Percentiles rank a stretch among this genome's conserved stretches.
phyloP scores from a whole-genome alignment of 2,888 invertebrate genomes.

The Orchesellides sinensis region DNA sequence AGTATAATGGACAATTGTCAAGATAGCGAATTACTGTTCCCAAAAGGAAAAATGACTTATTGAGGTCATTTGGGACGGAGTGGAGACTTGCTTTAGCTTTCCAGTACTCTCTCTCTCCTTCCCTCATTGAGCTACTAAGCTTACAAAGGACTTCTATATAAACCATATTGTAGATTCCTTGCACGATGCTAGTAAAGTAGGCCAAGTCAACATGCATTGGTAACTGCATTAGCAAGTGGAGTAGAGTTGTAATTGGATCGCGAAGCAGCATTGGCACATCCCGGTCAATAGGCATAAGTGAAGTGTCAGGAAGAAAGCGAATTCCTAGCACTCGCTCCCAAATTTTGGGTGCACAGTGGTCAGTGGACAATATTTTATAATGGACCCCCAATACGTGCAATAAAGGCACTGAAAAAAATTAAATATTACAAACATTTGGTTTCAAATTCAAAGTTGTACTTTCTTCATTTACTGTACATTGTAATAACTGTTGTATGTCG shows the following conservation, averaged over 20 bases:
- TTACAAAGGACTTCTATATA: slow-evolving; percentile 93
- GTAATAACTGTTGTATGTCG: not conserved
- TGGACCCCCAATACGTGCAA: slow-evolving; percentile 92
- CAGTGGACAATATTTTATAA: slow-evolving; percentile 73
- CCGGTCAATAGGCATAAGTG: slow-evolving; percentile 77
- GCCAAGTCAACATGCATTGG: slow-evolving; percentile 92
- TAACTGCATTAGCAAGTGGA: slow-evolving; percentile 91
- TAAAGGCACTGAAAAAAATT: slow-evolving; percentile 84
- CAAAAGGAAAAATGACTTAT: slow-evolving; percentile 72
- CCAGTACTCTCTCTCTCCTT: slow-evolving; percentile 80
- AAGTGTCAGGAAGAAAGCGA: slow-evolving; percentile 72
- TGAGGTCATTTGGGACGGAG: slow-evolving; percentile 51
- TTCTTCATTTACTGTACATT: not conserved
- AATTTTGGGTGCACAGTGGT: slow-evolving; percentile 73
- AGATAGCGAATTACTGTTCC: slow-evolving; percentile 78
- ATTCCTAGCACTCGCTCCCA: slow-evolving; percentile 75
- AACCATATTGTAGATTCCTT: slow-evolving; percentile 90
- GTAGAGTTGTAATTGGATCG: slow-evolving; percentile 90
- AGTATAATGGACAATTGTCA: slow-evolving; percentile 81
- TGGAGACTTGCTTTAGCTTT: slow-evolving; percentile 72
- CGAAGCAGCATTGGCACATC: slow-evolving; percentile 90
- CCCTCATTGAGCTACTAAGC: slow-evolving; percentile 84
- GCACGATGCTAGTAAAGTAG: slow-evolving; percentile 92
- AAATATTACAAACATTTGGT: slow-evolving; percentile 67
- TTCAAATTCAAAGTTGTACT: not conserved